Conservation (phyloP, 1,140 invertebrate species). For the Onthophagus taurus region DNA sequence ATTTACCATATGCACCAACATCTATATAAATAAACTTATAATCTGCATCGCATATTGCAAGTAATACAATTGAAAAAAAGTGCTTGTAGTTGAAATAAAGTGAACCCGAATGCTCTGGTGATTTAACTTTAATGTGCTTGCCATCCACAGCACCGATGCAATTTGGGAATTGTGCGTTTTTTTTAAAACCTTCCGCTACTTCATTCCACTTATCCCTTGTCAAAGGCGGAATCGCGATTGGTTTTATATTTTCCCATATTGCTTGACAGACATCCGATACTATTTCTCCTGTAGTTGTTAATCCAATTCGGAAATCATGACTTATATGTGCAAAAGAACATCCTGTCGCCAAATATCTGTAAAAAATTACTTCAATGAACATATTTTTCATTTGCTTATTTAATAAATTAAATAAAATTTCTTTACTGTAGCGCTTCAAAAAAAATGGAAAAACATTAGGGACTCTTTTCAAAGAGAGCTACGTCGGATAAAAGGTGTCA, state of each 20-base stretch:
- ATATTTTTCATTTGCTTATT: too few species aligned
- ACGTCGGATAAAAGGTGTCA: too few species aligned
- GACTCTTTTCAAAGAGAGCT: too few species aligned
- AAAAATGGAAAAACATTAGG: too few species aligned
- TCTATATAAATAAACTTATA: slow-evolving; percentile 11
- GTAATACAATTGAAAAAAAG: slow-evolving; percentile 38
- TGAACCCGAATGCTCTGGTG: slow-evolving; percentile 30
- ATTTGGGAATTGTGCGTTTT: slow-evolving; percentile 36
- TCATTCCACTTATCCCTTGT: slow-evolving; percentile 18
- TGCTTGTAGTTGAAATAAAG: slow-evolving; percentile 40
- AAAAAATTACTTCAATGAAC: too few species aligned
- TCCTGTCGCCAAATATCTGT: too few species aligned
- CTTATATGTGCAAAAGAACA: slow-evolving; percentile 26
- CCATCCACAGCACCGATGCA: slow-evolving; percentile 41
- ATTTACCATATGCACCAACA: slow-evolving; percentile 12
- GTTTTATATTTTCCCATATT: slow-evolving; percentile 28
- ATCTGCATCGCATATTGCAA: slow-evolving; percentile 38
- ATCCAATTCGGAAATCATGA: slow-evolving; percentile 24
- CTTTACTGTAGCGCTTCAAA: too few species aligned
- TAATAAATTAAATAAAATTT: too few species aligned
- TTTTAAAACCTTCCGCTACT: slow-evolving; percentile 20
- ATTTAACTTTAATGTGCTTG: slow-evolving; percentile 35
- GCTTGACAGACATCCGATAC: slow-evolving; percentile 29
- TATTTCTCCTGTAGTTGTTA: slow-evolving; percentile 20
- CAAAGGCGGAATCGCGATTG: slow-evolving; percentile 20